Evolutionary conservation across 2,797 vertebrate species (phyloP).

Genomic region (Pangasius macronema): DNA sequence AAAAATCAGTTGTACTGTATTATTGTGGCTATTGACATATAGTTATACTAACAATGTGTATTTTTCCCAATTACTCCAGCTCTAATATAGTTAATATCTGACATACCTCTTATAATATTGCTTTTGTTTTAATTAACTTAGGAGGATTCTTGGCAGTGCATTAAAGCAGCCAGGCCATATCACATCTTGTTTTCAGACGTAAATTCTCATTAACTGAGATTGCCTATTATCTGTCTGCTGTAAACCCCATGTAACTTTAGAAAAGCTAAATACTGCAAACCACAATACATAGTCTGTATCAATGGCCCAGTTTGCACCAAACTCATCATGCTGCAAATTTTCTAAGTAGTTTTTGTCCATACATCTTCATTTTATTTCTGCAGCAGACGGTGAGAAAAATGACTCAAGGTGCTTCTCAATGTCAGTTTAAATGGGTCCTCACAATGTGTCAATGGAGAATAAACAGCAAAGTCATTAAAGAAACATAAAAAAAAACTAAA

Average conservation of each 20-base stretch:
- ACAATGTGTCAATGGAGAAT: not conserved
- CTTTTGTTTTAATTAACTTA: constrained; percentile 34
- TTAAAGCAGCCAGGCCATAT: not conserved
- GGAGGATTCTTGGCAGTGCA: not conserved
- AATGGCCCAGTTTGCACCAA: not conserved
- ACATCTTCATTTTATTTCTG: constrained; percentile 8
- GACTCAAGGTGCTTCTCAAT: constrained; percentile 8
- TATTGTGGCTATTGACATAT: not conserved
- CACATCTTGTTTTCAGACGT: not conserved
- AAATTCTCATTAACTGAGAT: not conserved
- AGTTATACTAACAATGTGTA: not conserved
- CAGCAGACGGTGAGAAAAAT: not conserved
- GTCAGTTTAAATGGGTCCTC: constrained; percentile 14
- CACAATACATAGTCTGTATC: not conserved
- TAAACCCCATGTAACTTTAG: not conserved
- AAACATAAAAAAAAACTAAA: not conserved
- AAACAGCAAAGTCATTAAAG: constrained; percentile 10
- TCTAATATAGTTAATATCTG: constrained; percentile 1
- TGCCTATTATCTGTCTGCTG: constrained; percentile 5
- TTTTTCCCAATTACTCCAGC: not conserved
- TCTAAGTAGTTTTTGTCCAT: not conserved
- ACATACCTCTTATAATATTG: constrained; percentile 14
- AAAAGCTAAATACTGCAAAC: not conserved
- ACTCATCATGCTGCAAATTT: constrained; percentile 2
- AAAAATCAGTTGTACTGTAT: not conserved